Conservation (phyloP, 2,797 vertebrate species). For the Hipposideros larvatus region DNA sequence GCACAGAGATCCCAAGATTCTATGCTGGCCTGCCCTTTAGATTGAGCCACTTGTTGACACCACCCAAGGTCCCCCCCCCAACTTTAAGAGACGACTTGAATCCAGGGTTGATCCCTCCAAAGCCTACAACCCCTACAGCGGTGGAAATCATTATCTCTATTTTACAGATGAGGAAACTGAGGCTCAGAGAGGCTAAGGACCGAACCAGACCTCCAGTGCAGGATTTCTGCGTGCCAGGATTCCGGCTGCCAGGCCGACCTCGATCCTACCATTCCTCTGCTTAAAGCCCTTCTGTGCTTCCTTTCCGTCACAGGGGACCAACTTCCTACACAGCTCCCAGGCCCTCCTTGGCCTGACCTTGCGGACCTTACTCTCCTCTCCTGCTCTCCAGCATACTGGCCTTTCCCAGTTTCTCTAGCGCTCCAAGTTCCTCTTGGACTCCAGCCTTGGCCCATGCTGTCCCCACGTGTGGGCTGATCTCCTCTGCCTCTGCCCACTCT, state of each 20-base stretch:
- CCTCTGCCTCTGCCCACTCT: neutral
- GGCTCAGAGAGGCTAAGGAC: neutral
- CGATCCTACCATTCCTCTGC: neutral
- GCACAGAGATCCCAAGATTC: neutral
- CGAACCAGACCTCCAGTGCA: neutral
- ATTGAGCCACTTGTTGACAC: neutral
- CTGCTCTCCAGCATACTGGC: neutral
- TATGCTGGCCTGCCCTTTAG: neutral
- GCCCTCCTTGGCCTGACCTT: neutral
- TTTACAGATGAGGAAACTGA: neutral
- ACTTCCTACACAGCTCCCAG: no score
- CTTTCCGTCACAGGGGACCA: accelerated
- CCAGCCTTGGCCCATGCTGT: neutral
- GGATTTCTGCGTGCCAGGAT: neutral
- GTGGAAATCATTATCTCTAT: no score
- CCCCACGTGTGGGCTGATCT: neutral
- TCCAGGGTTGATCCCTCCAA: neutral
- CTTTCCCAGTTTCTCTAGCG: neutral
- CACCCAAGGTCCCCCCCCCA: neutral
- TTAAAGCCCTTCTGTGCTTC: neutral
- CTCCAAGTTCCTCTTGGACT: neutral
- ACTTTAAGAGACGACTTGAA: neutral
- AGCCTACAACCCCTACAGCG: neutral
- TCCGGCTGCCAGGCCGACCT: neutral
- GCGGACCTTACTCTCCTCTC: neutral